Conservation (phyloP, 2,888 invertebrate species). For the Aporophyla nigra region DNA sequence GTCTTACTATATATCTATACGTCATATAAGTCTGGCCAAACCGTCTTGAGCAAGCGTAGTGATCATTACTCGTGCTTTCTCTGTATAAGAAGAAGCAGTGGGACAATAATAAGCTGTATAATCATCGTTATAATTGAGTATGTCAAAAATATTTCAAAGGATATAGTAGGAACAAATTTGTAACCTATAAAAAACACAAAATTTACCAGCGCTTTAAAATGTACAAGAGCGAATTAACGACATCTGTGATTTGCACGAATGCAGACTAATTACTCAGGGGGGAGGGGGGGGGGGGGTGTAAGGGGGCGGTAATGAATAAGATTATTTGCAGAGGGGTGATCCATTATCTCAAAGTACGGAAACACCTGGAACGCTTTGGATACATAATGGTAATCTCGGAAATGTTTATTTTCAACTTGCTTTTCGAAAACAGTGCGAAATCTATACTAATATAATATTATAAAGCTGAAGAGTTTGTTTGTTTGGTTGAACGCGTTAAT, state of each 20-base stretch:
- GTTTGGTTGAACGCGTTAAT: too few species aligned
- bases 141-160: too few species aligned
- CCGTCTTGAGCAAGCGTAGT: too few species aligned
- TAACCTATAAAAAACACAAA: not conserved
- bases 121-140: too few species aligned
- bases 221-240: constrained; percentile 28
- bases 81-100: too few species aligned
- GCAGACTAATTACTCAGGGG: constrained; percentile 44
- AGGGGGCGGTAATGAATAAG: constrained; percentile 40
- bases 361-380: constrained; percentile 40
- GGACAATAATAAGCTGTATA: too few species aligned
- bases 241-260: constrained; percentile 47
- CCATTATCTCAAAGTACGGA: constrained; percentile 28
- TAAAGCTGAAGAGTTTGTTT: too few species aligned
- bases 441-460: too few species aligned
- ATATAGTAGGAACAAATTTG: too few species aligned
- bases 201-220: constrained; percentile 14
- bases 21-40: too few species aligned
- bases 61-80: too few species aligned
- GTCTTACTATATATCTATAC: too few species aligned
- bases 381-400: constrained; percentile 26
- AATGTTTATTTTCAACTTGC: constrained; percentile 15
- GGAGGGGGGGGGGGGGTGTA: not conserved
- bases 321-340: constrained; percentile 44
- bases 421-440: not conserved